These are phyloP conservation scores for Gasterosteus aculeatus DNA, from an alignment of 2,113 vertebrate species.

Conservation along the genomic window DNA sequence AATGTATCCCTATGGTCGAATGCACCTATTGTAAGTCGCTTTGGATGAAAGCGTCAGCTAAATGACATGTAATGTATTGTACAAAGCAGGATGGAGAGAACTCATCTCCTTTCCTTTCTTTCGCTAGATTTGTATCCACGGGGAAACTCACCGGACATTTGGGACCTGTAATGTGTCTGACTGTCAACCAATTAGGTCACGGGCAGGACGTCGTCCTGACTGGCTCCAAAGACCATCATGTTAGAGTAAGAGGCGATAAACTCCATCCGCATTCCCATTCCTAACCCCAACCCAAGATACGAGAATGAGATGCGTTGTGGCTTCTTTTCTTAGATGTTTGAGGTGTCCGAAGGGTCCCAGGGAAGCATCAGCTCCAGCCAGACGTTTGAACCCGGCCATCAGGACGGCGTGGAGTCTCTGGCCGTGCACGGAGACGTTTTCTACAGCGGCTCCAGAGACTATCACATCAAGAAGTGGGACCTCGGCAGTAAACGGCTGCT, in stretches of 20 bases:
- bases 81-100: background rate
- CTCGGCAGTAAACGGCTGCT: slow-evolving; percentile 88
- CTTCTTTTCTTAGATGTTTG: slow-evolving; percentile 87
- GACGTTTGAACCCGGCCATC: slow-evolving; percentile 91
- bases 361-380: slow-evolving; percentile 89
- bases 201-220: slow-evolving; percentile 96
- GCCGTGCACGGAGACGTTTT: slow-evolving; percentile 86
- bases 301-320: background rate
- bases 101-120: background rate
- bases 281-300: background rate
- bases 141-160: slow-evolving; percentile 95
- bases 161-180: slow-evolving; percentile 94
- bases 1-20: too few species aligned
- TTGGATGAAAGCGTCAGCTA: too few species aligned
- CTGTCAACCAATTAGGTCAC: slow-evolving; percentile 86
- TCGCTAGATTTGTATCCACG: slow-evolving; percentile 91
- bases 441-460: slow-evolving; percentile 93
- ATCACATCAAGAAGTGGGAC: slow-evolving; percentile 95
- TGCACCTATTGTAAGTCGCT: too few species aligned
- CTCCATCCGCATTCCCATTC: background rate
- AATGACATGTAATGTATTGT: too few species aligned
- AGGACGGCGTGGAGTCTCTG: slow-evolving; percentile 92
- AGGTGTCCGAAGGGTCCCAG: slow-evolving; percentile 91
- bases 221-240: slow-evolving; percentile 96
- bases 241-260: slow-evolving; percentile 84